Percentiles rank a stretch among this genome's conserved stretches.
Evolutionary conservation across 1,140 invertebrate genomes (phyloP).

Genomic region (Drosophila kepulauana): DNA sequence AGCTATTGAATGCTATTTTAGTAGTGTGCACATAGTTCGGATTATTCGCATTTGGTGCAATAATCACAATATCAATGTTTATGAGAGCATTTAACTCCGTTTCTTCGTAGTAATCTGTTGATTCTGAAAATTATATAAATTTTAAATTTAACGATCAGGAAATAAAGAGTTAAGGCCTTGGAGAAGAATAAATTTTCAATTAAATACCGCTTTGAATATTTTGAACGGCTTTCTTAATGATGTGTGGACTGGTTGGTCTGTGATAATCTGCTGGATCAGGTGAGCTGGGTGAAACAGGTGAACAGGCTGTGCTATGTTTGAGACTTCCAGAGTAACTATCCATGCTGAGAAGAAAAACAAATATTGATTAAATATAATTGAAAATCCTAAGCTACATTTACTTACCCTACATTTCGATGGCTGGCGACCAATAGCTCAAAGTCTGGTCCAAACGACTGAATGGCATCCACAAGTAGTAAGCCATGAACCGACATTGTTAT

Average conservation of each 20-base stretch:
- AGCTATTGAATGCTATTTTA: conserved; percentile 96
- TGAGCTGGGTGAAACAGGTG: conserved; percentile 92
- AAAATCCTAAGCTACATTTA: not conserved
- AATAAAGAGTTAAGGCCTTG: not conserved
- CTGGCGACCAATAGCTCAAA: conserved; percentile 97
- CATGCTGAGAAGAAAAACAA: conserved; percentile 88
- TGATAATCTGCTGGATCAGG: conserved; percentile 85
- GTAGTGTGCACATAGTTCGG: conserved; percentile 89
- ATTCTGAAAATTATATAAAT: conserved; percentile 34
- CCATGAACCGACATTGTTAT: conserved; percentile 95
- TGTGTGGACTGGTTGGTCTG: conserved; percentile 84
- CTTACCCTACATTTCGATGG: conserved; percentile 95
- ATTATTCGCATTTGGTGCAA: conserved; percentile 86
- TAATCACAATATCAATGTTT: conserved; percentile 92
- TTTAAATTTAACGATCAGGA: too few species aligned
- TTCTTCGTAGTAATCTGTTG: conserved; percentile 44
- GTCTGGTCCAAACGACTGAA: conserved; percentile 97
- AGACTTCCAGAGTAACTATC: conserved; percentile 97
- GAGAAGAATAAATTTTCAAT: not conserved
- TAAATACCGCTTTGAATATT: conserved; percentile 74
- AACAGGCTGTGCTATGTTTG: conserved; percentile 95
- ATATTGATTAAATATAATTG: not conserved
- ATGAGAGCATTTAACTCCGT: conserved; percentile 93
- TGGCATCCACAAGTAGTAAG: conserved; percentile 95
- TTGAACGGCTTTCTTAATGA: conserved; percentile 74